Conservation (phyloP, 2,888 invertebrate species). For the Altica lythri region DNA sequence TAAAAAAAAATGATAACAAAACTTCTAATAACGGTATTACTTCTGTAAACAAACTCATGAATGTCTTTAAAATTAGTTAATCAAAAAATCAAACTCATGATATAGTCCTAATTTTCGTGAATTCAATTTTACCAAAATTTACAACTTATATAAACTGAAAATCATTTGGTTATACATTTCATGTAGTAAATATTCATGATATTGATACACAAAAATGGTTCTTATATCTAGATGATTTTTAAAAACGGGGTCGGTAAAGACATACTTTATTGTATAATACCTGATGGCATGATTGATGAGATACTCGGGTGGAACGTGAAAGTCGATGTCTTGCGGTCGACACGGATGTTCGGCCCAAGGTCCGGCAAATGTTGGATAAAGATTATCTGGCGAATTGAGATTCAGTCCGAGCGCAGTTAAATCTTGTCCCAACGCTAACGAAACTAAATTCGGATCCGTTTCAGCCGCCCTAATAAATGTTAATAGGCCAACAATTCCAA, state of each 20-base stretch:
- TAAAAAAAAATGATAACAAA: no score
- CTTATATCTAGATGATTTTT: no score
- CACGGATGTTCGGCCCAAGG: conserved; percentile 99
- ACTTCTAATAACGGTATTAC: no score
- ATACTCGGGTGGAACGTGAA: conserved; percentile 98
- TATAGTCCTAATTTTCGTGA: no score
- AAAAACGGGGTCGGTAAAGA: neutral
- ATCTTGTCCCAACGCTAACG: conserved; percentile 96
- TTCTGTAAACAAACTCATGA: no score
- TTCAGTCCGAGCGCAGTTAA: conserved; percentile 97
- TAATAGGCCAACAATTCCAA: conserved; percentile 97
- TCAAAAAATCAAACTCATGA: no score
- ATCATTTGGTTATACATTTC: no score
- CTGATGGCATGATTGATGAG: conserved; percentile 94
- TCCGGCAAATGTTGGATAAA: conserved; percentile 98
- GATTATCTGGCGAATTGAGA: conserved; percentile 96
- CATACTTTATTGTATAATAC: no score
- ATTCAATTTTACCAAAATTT: no score
- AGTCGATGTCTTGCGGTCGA: conserved; percentile 98
- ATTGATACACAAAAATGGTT: neutral
- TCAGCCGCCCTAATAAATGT: conserved; percentile 98
- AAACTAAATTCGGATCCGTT: conserved; percentile 94
- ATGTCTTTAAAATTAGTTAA: no score
- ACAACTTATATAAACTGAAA: no score
- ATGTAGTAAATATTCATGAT: no score